Conservation (phyloP, 2,888 invertebrate genomes). For the Thalpophila matura region DNA sequence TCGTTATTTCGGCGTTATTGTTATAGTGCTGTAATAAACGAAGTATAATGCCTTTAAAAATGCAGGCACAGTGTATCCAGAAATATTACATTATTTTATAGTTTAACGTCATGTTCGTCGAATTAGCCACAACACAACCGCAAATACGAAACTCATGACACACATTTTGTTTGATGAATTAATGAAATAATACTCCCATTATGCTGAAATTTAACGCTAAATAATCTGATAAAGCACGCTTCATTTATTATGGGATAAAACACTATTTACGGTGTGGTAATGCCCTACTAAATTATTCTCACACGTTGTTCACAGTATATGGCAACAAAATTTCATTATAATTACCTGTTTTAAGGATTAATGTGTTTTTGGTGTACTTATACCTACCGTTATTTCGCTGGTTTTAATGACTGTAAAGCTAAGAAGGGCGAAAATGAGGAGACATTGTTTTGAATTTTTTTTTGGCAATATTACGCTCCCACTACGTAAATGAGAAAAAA, state of each 20-base stretch:
- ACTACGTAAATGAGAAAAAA: not conserved
- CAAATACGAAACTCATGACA: conserved; percentile 20
- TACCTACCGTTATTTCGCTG: conserved; percentile 17
- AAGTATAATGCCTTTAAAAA: no score
- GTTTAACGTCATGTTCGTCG: no score
- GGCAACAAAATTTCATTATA: conserved; percentile 68
- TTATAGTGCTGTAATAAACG: no score
- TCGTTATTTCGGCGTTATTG: no score
- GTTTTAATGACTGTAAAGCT: conserved; percentile 41
- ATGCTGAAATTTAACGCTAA: conserved; percentile 48
- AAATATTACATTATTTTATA: no score
- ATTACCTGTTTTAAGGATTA: conserved; percentile 69
- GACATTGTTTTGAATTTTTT: not conserved
- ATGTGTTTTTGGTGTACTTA: conserved; percentile 62
- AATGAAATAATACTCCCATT: conserved; percentile 53
- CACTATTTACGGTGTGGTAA: conserved; percentile 57
- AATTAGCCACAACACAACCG: no score
- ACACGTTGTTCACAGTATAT: conserved; percentile 53
- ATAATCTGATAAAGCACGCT: conserved; percentile 52
- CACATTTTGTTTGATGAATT: conserved; percentile 25
- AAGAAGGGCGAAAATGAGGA: conserved; percentile 22
- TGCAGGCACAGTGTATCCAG: no score
- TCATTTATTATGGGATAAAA: conserved; percentile 54
- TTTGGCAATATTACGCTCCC: not conserved
- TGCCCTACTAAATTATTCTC: conserved; percentile 64